Evolutionary conservation across 2,113 vertebrate genomes (phyloP), one percentile per base, ranked within the genome.

Genomic region (Alligator mississippiensis): DNA sequence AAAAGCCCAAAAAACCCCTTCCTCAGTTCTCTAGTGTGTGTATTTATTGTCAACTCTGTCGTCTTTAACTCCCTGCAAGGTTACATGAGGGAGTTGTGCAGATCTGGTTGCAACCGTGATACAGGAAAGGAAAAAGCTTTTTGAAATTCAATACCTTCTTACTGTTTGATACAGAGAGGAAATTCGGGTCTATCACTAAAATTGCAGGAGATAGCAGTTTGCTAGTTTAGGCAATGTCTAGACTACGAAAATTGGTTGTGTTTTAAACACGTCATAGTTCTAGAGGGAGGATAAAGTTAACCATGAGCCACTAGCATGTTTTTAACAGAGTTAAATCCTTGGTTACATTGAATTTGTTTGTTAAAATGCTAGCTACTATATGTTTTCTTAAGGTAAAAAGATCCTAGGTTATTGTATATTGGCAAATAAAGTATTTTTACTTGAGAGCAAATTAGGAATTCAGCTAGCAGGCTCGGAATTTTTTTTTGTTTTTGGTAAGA

Each of bases 41-140:
- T 27, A n/a, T 24, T 92, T 89, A 21, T 89, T 92, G 80, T 24
- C 30, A 16, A 80, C 62, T 88, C 59, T 78, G n/a, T 21, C n/a
- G 13, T 76, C 74, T 55, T 84, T 34, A 80, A 19, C 13, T 88
- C 4, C 27, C 11, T 2, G 0, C 66, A 81, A 12, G 14, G 11
- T 88, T 93, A 60, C 21, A 60, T 63, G 19, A 54, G 77, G 75
- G 83, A 82, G 76, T 70, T 0, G 27, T 25, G 74, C 75, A 84
- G 3, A 1, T n/a, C 85, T 88, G 86, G 4, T 82, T 84, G 4
- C 24, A 61, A 1, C 6, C 4, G 8, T 0, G 8, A 2, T 60
- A 80, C 66, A 84, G 24, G 11, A 57, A 84, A 90, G 59, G 25
- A 82, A 30, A 47, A 28, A 84, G 0, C 13, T 88, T 2, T 47